Conservation (phyloP, 2,113 vertebrate genomes). For the Stomatorhinus ivindoensis region DNA sequence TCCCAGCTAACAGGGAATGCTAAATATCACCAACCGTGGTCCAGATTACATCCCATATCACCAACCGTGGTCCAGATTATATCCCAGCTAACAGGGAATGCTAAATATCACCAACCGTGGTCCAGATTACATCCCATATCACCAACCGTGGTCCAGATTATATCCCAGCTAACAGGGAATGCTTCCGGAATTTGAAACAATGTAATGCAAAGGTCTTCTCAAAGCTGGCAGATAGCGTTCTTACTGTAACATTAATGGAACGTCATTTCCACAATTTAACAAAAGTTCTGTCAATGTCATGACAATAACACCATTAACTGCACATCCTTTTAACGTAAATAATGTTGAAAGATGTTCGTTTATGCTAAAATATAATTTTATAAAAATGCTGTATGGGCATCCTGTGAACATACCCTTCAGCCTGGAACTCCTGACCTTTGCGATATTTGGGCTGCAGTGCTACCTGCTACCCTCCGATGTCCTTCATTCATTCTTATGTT, state of each 20-base stretch:
- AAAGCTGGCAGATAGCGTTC: neutral
- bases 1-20: neutral
- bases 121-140: neutral
- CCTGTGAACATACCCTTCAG: neutral
- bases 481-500: neutral
- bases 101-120: neutral
- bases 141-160: too few relatives aligned
- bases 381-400: neutral
- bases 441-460: neutral
- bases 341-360: neutral
- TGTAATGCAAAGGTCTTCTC: neutral
- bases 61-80: neutral
- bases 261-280: neutral
- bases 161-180: neutral
- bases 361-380: neutral
- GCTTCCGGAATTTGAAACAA: neutral
- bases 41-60: neutral
- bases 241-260: neutral
- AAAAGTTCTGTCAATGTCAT: neutral
- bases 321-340: neutral
- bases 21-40: neutral
- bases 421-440: neutral
- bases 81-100: neutral
- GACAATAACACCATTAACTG: neutral
- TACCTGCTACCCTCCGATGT: neutral